Evolutionary conservation across 2,888 invertebrate species (phyloP), one percentile per base, ranked within the genome.

Genomic region (Euclidia mi): DNA sequence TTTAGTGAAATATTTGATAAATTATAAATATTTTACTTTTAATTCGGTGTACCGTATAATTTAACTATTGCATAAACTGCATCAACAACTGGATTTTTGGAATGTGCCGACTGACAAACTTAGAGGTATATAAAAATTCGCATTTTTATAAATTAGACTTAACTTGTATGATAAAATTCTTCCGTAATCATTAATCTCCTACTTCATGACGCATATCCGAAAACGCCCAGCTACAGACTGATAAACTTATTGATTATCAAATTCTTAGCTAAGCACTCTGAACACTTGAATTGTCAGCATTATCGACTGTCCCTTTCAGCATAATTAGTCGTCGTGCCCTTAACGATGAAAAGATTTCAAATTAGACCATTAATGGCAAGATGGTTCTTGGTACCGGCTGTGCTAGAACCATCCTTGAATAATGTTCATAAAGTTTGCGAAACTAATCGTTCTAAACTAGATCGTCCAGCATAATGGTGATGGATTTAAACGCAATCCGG

Each of bases 361-460:
- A 71, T 75, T 72, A 75, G 37, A 71, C 72, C 73, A 71, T 55
- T 58, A 66, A 64, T 77, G 68, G 64, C 56, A 53, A 32, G 50
- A 42, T 61, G 46, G 51, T 42, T 40, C 35, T 49, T 56, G 44
- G 31, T 41, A 38, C 32, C 31, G 18, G 9, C 28, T 37, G 44
- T 17, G 14, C 17, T 25, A 57, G 28, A 49, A 52, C 20, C 47
- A 45, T 58, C 56, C 37, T 43, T 18, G n/a, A 56, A n/a, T 37
- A 56, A 18, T 28, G 29, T 51, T 52, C 47, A 51, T 29, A 18
- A 25, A 51, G 31, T 45, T 62, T 59, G 35, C 62, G 47, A 64
- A 66, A 70, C 53, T 29, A 38, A 53, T 56, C 35, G 28, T 28
- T 57, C 37, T 41, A 25, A 51, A 46, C 25, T 53, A n/a, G n/a